Conservation (phyloP, 2,888 invertebrate genomes). For the Torymus texanus region DNA sequence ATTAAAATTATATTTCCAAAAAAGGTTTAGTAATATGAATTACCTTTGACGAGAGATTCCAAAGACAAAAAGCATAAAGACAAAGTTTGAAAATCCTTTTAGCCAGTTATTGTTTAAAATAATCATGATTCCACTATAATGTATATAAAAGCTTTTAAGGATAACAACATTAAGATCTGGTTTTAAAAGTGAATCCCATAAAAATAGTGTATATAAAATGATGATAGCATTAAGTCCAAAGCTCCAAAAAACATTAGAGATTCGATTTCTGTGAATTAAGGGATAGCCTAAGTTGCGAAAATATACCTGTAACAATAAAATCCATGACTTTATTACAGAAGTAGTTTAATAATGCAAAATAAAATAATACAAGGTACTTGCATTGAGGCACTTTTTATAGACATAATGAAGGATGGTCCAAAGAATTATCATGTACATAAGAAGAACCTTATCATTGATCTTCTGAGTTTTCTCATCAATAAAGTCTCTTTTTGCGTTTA, state of each 20-base stretch:
- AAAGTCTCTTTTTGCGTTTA: conserved; percentile 28
- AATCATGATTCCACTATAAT: conserved; percentile 37
- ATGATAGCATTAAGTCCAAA: conserved; percentile 34
- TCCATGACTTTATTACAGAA: background rate
- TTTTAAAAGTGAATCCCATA: conserved; percentile 33
- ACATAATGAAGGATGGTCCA: conserved; percentile 48
- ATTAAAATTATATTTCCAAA: background rate
- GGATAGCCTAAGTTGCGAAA: conserved; percentile 41
- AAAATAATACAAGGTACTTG: conserved; percentile 30
- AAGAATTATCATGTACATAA: conserved; percentile 45
- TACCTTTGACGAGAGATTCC: conserved; percentile 46
- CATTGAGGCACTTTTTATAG: conserved; percentile 57
- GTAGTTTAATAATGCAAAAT: conserved; percentile 17
- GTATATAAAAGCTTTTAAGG: conserved; percentile 50
- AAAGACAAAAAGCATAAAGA: conserved; percentile 47
- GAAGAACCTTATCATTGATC: conserved; percentile 26
- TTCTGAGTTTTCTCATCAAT: conserved; percentile 13
- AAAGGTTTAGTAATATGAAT: background rate
- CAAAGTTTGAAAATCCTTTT: conserved; percentile 45
- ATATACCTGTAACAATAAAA: conserved; percentile 29
- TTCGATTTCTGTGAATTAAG: conserved; percentile 30
- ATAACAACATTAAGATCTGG: conserved; percentile 38
- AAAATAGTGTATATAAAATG: conserved; percentile 46
- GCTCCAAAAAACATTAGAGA: conserved; percentile 45
- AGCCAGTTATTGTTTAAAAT: conserved; percentile 33